phyloP scores from a whole-genome alignment of 2,113 vertebrate genomes.

The Verasper variegatus region DNA sequence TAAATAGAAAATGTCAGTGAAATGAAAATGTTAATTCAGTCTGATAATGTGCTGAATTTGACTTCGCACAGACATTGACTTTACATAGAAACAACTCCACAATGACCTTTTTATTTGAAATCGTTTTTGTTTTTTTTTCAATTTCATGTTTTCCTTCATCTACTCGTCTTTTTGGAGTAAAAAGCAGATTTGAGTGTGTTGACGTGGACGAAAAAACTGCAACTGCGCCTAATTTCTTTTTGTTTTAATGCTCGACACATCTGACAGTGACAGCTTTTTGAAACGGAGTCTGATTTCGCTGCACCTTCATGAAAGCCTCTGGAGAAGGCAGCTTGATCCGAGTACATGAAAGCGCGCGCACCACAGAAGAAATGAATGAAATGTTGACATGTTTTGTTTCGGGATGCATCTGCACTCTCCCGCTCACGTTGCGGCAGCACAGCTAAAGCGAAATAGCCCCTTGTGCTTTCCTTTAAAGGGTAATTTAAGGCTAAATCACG shows the following conservation, averaged over 20 bases:
- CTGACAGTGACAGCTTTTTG: slow-evolving; percentile 24
- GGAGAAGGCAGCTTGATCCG: slow-evolving; percentile 3
- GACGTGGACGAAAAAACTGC: too few relatives aligned
- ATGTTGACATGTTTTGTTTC: slow-evolving; percentile 7
- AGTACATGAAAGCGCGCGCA: slow-evolving; percentile 14
- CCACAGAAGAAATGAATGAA: slow-evolving; percentile 19
- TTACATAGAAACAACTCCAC: too few relatives aligned
- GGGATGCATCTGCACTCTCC: background rate
- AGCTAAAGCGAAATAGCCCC: slow-evolving; percentile 1
- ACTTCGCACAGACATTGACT: background rate
- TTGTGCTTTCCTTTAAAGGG: slow-evolving; percentile 7
- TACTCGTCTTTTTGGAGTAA: too few relatives aligned
- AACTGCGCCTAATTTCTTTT: too few relatives aligned
- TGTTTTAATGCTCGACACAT: slow-evolving; percentile 11
- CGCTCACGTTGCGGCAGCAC: background rate
- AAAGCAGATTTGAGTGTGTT: too few relatives aligned
- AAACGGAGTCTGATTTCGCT: background rate
- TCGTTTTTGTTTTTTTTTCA: too few relatives aligned
- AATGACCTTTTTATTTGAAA: too few relatives aligned
- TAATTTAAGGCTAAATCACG: slow-evolving; percentile 36
- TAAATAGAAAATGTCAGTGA: background rate
- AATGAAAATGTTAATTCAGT: background rate
- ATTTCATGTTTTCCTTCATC: too few relatives aligned
- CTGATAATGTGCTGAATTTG: background rate
- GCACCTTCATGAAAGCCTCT: slow-evolving; percentile 13